A percentile compares a stretch with the other conserved stretches of the same genome.
phyloP scores from a whole-genome alignment of 1,140 invertebrate species.

The Melipona quadrifasciata region DNA sequence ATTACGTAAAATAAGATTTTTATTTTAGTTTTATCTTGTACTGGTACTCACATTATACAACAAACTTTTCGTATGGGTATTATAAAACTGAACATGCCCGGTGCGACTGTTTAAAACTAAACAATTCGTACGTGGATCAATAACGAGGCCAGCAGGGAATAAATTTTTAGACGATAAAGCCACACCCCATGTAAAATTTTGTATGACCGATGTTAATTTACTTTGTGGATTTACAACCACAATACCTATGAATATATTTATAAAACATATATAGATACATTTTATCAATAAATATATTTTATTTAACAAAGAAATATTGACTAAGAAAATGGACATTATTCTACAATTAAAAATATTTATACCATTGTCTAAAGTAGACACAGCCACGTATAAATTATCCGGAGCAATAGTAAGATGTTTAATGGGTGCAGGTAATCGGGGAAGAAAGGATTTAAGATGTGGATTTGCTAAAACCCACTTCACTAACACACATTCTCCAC shows the following conservation, averaged over 20 bases:
- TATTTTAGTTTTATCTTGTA: slow-evolving; percentile 28
- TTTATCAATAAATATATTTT: neutral
- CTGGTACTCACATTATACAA: slow-evolving; percentile 87
- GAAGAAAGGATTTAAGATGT: slow-evolving; percentile 85
- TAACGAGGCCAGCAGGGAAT: slow-evolving; percentile 86
- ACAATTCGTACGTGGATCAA: slow-evolving; percentile 86
- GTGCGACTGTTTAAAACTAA: slow-evolving; percentile 89
- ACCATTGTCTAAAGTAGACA: slow-evolving; percentile 89
- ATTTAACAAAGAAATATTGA: neutral
- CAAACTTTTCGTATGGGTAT: slow-evolving; percentile 85
- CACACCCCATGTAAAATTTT: slow-evolving; percentile 86
- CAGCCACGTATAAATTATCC: slow-evolving; percentile 86
- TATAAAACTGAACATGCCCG: slow-evolving; percentile 92
- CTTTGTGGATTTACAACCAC: slow-evolving; percentile 85
- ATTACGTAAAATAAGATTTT: neutral
- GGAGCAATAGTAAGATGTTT: slow-evolving; percentile 85
- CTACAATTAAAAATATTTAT: neutral
- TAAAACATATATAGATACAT: neutral
- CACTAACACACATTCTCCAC: slow-evolving; percentile 90
- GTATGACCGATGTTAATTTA: slow-evolving; percentile 84
- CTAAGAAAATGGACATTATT: slow-evolving; percentile 65
- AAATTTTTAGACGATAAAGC: slow-evolving; percentile 77
- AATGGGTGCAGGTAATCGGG: slow-evolving; percentile 88
- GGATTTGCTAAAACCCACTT: slow-evolving; percentile 87
- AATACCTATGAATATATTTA: slow-evolving; percentile 81